Percentiles rank a stretch among this genome's conserved stretches.
These are phyloP conservation scores for Leptothorax acervorum DNA, from an alignment of 2,888 invertebrate genomes.

Conservation along the genomic window DNA sequence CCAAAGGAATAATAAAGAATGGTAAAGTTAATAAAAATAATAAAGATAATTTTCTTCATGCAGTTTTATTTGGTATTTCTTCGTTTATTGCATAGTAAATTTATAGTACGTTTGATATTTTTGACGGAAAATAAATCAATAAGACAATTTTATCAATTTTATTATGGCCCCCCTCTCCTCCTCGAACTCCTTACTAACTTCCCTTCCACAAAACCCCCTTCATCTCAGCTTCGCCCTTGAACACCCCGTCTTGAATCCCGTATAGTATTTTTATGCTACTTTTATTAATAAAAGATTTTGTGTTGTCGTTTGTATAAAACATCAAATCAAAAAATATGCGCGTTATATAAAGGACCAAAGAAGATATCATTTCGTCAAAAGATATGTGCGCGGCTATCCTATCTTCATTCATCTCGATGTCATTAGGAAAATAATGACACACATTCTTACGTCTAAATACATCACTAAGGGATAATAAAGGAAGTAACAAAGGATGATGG, in stretches of 20 bases:
- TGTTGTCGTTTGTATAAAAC: neutral
- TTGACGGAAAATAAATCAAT: no score
- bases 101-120: neutral
- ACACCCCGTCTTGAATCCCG: no score
- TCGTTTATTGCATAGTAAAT: neutral
- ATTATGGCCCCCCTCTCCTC: no score
- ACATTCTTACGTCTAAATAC: neutral
- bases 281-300: neutral
- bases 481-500: neutral
- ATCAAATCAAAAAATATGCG: neutral
- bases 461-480: neutral
- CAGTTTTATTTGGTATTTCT: neutral
- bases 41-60: neutral
- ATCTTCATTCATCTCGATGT: neutral
- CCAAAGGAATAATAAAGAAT: neutral
- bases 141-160: no score
- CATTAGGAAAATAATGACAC: neutral
- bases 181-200: no score
- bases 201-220: no score
- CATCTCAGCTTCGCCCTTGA: no score
- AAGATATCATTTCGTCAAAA: neutral
- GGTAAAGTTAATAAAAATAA: neutral
- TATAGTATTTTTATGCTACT: no score
- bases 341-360: neutral
- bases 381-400: neutral